Conservation (phyloP, 2,113 vertebrate species). For the Strix aluco region DNA sequence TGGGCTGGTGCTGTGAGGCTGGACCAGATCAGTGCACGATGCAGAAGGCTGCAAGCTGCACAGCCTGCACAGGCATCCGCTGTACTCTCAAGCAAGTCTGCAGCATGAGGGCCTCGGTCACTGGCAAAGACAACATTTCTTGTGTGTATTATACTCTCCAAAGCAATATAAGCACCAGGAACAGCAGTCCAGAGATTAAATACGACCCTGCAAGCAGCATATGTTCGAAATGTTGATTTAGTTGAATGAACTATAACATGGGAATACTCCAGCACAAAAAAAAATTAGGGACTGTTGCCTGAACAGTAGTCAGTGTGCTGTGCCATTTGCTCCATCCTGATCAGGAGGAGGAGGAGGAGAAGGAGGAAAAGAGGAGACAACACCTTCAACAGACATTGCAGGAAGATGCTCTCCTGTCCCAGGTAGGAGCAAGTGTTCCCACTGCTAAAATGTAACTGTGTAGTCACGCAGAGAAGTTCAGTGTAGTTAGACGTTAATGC, state of each 20-base stretch:
- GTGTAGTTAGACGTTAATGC: not conserved
- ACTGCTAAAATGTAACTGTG: not conserved
- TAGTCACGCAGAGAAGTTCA: not conserved
- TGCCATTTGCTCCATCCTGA: not conserved
- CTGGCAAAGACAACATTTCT: not conserved
- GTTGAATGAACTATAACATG: not conserved
- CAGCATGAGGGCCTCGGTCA: not conserved
- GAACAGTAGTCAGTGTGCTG: not conserved
- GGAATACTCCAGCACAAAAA: not conserved
- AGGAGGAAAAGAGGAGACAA: not conserved
- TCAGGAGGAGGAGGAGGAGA: not conserved
- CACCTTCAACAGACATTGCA: not conserved
- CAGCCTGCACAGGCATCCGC: accelerated
- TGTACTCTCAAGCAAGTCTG: not conserved
- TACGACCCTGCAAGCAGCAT: accelerated
- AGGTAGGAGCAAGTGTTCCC: accelerated
- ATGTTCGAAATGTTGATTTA: not conserved
- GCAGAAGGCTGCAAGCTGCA: not conserved
- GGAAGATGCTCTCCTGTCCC: not conserved
- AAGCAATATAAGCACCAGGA: not conserved
- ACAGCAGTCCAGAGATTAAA: not conserved
- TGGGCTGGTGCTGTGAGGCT: not conserved
- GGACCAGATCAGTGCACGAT: too few species aligned
- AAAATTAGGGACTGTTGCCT: not conserved
- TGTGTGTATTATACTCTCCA: not conserved